Percentiles rank a stretch among this genome's conserved stretches.
Conservation (phyloP, 1,140 invertebrate species). For the Ceratina japonica region DNA sequence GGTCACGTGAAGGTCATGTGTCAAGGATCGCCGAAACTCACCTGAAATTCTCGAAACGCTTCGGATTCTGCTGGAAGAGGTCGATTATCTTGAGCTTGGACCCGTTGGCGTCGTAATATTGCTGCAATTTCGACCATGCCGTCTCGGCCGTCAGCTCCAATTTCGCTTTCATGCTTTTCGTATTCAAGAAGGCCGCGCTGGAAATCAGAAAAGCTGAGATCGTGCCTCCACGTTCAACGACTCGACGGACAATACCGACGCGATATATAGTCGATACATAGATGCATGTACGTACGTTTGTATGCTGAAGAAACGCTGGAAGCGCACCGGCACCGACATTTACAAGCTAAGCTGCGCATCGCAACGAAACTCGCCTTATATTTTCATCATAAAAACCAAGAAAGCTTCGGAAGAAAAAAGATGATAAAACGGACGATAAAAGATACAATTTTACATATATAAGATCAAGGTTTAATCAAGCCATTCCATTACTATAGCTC, state of each 20-base stretch:
- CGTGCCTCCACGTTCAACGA: not conserved
- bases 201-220: not conserved
- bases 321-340: too few species aligned
- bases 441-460: too few species aligned
- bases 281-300: too few species aligned
- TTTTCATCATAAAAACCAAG: too few species aligned
- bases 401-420: too few species aligned
- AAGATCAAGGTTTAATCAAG: too few species aligned
- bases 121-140: constrained; percentile 86
- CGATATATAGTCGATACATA: not conserved
- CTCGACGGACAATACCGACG: not conserved
- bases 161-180: constrained; percentile 75
- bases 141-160: constrained; percentile 83
- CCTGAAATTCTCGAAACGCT: constrained; percentile 91
- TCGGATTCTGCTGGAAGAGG: constrained; percentile 87
- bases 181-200: constrained; percentile 78
- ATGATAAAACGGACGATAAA: too few species aligned
- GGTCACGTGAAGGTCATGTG: constrained; percentile 71
- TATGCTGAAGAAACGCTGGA: too few species aligned
- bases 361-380: too few species aligned
- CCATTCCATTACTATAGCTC: too few species aligned
- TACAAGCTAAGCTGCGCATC: too few species aligned
- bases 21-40: constrained; percentile 72
- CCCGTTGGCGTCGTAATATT: constrained; percentile 84
- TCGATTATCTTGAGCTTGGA: constrained; percentile 87